Evolutionary conservation across 2,113 vertebrate species (phyloP).

Genomic region (Colius striatus): DNA sequence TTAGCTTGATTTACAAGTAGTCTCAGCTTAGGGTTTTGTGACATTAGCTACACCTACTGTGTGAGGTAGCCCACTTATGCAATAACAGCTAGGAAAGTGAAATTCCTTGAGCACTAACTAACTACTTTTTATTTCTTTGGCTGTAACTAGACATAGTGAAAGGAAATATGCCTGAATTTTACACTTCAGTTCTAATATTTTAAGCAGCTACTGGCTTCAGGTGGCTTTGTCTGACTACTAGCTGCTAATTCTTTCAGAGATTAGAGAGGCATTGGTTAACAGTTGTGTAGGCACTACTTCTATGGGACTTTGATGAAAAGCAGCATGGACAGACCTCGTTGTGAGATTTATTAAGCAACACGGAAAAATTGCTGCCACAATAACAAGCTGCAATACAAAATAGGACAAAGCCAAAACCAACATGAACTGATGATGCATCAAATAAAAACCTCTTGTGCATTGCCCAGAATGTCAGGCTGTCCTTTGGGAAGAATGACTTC

Average conservation of each 20-base stretch:
- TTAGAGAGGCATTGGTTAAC: background rate
- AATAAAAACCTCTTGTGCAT: background rate
- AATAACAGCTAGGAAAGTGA: background rate
- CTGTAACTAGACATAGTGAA: background rate
- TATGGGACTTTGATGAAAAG: background rate
- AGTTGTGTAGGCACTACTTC: background rate
- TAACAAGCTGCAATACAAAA: conserved; percentile 2
- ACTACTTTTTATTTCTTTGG: background rate
- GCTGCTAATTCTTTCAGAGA: background rate
- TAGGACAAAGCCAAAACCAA: background rate
- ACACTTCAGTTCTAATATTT: background rate
- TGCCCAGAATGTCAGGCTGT: conserved; percentile 23
- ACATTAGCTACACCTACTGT: background rate
- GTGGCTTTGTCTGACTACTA: background rate
- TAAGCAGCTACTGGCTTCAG: background rate
- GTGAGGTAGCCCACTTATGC: background rate
- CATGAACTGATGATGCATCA: background rate
- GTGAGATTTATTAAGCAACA: background rate
- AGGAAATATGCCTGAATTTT: background rate
- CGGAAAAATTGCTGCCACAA: background rate
- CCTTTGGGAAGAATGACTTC: conserved; percentile 15
- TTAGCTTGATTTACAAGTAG: background rate
- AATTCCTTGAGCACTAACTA: background rate
- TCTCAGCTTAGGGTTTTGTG: background rate
- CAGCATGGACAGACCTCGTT: background rate